phyloP scores from a whole-genome alignment of 1,140 invertebrate species.

The Lineus longissimus region DNA sequence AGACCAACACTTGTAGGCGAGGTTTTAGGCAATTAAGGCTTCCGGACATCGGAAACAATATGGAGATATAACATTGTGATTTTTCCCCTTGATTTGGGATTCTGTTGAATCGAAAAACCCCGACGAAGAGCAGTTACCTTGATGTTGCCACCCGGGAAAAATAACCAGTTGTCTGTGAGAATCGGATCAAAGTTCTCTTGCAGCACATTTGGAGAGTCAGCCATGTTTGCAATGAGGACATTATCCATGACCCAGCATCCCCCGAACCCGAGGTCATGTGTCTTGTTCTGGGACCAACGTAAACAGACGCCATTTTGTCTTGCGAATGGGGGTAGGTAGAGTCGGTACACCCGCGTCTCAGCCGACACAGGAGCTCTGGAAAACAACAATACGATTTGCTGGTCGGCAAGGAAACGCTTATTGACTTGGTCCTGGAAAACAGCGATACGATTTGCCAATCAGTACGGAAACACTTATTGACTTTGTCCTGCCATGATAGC shows the following conservation, averaged over 20 bases:
- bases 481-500: background rate
- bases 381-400: background rate
- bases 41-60: no score
- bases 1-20: no score
- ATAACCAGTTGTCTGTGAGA: conserved; percentile 50
- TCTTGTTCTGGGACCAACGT: conserved; percentile 33
- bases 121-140: no score
- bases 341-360: conserved; percentile 37
- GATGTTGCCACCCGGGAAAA: conserved; percentile 52
- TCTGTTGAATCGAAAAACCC: no score
- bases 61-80: no score
- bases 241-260: conserved; percentile 54
- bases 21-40: no score
- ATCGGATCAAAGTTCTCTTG: conserved; percentile 53
- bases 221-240: conserved; percentile 48
- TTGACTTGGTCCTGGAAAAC: conserved; percentile 20
- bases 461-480: background rate
- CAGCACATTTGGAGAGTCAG: conserved; percentile 35
- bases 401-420: background rate
- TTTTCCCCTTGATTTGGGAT: no score
- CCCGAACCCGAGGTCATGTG: conserved; percentile 15
- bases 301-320: conserved; percentile 42
- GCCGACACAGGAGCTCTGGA: conserved; percentile 1
- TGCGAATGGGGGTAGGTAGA: conserved; percentile 41
- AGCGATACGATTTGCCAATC: background rate